Evolutionary conservation across 2,113 vertebrate genomes (phyloP).

Genomic region (Cyanoderma ruficeps): DNA sequence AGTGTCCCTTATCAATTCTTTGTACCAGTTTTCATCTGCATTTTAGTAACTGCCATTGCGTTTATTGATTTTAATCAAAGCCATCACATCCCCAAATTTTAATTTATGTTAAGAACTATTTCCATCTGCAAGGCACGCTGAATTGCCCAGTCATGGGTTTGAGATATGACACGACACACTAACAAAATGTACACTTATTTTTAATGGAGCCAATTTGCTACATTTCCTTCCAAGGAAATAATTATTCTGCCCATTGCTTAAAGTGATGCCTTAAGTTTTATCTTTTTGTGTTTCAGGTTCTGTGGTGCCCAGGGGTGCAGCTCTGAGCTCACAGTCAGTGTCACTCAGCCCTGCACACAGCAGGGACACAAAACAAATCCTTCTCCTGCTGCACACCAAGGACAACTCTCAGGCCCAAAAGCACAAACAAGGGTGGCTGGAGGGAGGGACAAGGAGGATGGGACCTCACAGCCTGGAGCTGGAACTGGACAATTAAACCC

Average conservation of each 20-base stretch:
- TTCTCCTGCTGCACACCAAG: too few relatives aligned
- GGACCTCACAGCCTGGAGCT: too few relatives aligned
- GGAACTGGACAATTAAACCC: too few relatives aligned
- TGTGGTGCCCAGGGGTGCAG: neutral
- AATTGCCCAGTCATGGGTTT: neutral
- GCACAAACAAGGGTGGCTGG: too few relatives aligned
- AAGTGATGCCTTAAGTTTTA: neutral
- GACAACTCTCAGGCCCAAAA: too few relatives aligned
- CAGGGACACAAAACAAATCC: too few relatives aligned
- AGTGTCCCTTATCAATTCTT: slow-evolving; percentile 28
- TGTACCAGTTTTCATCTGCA: neutral
- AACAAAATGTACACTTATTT: neutral
- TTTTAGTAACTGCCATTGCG: neutral
- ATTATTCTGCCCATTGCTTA: neutral
- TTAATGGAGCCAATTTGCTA: neutral
- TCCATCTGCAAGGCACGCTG: neutral
- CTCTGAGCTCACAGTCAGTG: neutral
- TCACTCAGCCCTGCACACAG: too few relatives aligned
- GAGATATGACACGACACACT: neutral
- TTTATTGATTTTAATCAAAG: slow-evolving; percentile 11
- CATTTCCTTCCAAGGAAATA: neutral
- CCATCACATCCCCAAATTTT: neutral
- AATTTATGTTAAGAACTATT: neutral
- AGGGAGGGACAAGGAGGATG: too few relatives aligned
- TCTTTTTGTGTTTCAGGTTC: neutral